A percentile compares a stretch with the other conserved stretches of the same genome.
Conservation (phyloP, 1,140 invertebrate genomes). For the Phocides pigmalion region DNA sequence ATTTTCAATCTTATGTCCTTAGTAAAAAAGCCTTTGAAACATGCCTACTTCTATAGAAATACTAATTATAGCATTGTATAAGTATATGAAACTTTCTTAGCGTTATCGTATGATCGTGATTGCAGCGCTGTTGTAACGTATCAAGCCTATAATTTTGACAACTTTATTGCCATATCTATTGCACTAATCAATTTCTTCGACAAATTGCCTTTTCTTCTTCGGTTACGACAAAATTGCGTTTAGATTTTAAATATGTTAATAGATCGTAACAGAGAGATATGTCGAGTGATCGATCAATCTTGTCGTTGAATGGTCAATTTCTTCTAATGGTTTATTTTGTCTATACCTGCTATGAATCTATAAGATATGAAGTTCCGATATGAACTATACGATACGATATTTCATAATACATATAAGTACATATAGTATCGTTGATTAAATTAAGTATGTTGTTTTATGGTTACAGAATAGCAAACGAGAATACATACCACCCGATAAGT, state of each 20-base stretch:
- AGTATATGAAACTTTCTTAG: slow-evolving; percentile 19
- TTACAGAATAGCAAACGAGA: no score
- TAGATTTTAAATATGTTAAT: slow-evolving; percentile 4
- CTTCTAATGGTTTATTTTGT: background rate
- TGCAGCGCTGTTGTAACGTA: slow-evolving; percentile 16
- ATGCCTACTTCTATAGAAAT: background rate
- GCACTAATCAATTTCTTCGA: slow-evolving; percentile 21
- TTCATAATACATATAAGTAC: no score
- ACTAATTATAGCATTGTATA: background rate
- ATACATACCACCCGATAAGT: no score
- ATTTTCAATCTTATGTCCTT: background rate
- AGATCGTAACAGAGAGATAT: slow-evolving; percentile 8
- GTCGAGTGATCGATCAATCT: background rate
- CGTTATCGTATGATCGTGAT: slow-evolving; percentile 24
- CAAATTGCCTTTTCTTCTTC: slow-evolving; percentile 15
- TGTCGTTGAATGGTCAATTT: background rate
- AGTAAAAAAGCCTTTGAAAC: background rate
- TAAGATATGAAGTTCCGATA: no score
- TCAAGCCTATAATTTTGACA: slow-evolving; percentile 32
- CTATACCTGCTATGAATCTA: background rate
- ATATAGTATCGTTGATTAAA: no score
- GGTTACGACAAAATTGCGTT: slow-evolving; percentile 15
- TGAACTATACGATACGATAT: no score
- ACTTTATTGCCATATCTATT: slow-evolving; percentile 32
- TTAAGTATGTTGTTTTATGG: no score